These are phyloP conservation scores for Macropus fuliginosus DNA, from an alignment of 2,797 vertebrate species.

Conservation along the genomic window DNA sequence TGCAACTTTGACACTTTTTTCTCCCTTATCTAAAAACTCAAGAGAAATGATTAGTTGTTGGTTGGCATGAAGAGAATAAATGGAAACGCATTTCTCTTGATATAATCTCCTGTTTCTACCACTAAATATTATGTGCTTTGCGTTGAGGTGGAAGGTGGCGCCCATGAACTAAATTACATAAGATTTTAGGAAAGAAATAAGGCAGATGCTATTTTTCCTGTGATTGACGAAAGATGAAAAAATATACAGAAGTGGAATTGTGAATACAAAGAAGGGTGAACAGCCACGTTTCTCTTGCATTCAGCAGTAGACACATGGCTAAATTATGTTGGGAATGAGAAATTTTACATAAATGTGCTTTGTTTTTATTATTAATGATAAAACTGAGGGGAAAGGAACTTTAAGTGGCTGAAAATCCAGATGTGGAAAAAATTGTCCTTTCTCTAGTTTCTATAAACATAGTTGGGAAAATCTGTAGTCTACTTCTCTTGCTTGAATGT, in stretches of 20 bases:
- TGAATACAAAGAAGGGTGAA: conserved; percentile 37
- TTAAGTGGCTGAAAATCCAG: background rate
- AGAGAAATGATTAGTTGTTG: background rate
- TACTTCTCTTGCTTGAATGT: background rate
- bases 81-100: background rate
- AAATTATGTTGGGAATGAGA: background rate
- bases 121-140: background rate
- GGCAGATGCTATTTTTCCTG: conserved; percentile 22
- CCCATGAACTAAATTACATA: background rate
- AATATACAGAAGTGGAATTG: background rate
- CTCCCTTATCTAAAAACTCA: background rate
- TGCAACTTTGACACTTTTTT: too few relatives aligned
- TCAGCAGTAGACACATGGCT: conserved; percentile 6
- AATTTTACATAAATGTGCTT: background rate
- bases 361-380: background rate
- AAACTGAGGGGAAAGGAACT: background rate
- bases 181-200: conserved; percentile 7
- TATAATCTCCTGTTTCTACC: too few relatives aligned
- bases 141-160: background rate
- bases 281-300: conserved; percentile 30
- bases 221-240: conserved; percentile 30
- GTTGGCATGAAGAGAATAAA: background rate
- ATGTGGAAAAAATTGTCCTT: background rate
- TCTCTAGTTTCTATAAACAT: background rate
- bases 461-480: background rate